Evolutionary conservation across 1,140 invertebrate species (phyloP).

Genomic region (Calliopsis andreniformis): DNA sequence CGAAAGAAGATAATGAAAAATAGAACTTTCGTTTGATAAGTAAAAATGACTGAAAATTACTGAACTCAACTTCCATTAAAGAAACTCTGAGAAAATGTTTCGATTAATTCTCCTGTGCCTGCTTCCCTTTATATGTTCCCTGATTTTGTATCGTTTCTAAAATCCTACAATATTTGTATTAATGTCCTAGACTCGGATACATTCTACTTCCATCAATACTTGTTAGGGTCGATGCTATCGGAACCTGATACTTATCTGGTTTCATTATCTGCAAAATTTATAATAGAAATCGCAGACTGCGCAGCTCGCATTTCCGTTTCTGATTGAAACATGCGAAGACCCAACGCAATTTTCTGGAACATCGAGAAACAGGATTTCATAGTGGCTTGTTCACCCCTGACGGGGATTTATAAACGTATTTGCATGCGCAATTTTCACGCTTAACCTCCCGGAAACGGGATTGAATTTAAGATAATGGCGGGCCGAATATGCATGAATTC

Average conservation of each 20-base stretch:
- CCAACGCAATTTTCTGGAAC: slow-evolving; percentile 65
- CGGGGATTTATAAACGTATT: slow-evolving; percentile 73
- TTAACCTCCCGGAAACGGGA: slow-evolving; percentile 74
- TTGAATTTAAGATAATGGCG: slow-evolving; percentile 73
- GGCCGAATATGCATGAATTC: slow-evolving; percentile 72
- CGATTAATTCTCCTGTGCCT: too few species aligned
- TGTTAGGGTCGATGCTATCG: background rate
- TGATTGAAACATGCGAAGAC: slow-evolving; percentile 34
- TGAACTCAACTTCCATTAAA: too few species aligned
- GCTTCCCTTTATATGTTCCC: too few species aligned
- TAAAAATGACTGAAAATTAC: too few species aligned
- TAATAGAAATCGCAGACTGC: slow-evolving; percentile 6
- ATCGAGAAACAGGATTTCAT: slow-evolving; percentile 52
- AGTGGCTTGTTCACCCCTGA: slow-evolving; percentile 60
- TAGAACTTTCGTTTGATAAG: too few species aligned
- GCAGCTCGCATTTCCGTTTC: background rate
- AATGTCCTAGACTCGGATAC: too few species aligned
- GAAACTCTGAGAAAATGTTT: too few species aligned
- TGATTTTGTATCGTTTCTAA: too few species aligned
- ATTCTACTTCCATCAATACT: background rate
- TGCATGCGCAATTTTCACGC: slow-evolving; percentile 75
- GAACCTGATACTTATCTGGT: background rate
- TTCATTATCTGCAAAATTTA: slow-evolving; percentile 16
- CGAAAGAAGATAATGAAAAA: too few species aligned
- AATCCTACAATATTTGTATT: too few species aligned